Evolutionary conservation across 30 jellyfish, hydroid and myxozoan genomes (phyloP), one percentile per base, ranked within the genome.

Genomic region (Cassiopea andromeda): DNA sequence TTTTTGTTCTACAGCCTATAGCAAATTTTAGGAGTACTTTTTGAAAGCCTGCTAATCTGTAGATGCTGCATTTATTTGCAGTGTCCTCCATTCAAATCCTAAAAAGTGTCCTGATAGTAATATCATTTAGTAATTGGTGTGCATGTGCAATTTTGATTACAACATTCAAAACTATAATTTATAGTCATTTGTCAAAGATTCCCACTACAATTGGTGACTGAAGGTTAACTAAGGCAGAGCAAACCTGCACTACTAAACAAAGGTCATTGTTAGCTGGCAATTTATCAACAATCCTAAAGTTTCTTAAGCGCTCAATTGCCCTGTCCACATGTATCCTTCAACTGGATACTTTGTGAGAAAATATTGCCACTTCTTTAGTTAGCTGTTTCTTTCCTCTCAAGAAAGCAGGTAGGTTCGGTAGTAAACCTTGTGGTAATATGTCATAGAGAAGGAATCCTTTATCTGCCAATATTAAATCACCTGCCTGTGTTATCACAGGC

Each of bases 171-270:
- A 27, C 38, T 27, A 27, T 27, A 27, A 27, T 27, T 27, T 27
- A 27, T 27, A 27, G 38, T 27, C 38, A 27, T 27, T 27, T 27
- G 38, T 27, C 38, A 27, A 27, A 27, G 38, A 27, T 27, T 27
- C 38, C 38, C 38, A 27, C 38, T 27, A 27, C 38, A 27, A 75
- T 19, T 75, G 84, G 84, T 46, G 84, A 44, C 27, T 75, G 84
- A 7, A 75, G 67, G 17, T 75, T 75, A n/a, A 75, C 84, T n/a
- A 75, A 75, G 6, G 84, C 67, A 4, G 84, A 7, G n/a, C 84
- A 75, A 7, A 75, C 84, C 27, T 75, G 64, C 64, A 54, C 12
- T 54, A 10, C 12, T 54, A 10, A 6, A 3, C 7, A 54, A 3
- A 10, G 64, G 10, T 10, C 12, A 54, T 3, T 6, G 64, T 54